phyloP scores from a whole-genome alignment of 2,888 invertebrate species.

The Protophormia terraenovae region DNA sequence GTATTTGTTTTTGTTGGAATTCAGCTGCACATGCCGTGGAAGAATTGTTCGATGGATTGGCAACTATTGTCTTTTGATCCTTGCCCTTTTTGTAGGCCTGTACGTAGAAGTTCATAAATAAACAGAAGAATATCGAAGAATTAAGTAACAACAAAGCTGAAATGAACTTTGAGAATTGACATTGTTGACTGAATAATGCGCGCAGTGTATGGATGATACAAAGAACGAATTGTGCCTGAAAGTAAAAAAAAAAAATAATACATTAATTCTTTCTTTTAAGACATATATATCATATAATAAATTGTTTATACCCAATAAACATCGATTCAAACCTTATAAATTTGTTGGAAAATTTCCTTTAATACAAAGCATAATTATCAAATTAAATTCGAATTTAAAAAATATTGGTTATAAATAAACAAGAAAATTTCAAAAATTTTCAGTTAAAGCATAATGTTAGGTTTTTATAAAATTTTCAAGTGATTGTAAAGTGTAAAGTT shows the following conservation, averaged over 20 bases:
- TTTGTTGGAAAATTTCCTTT: too few relatives aligned
- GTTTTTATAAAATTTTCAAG: too few relatives aligned
- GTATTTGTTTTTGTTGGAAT: constrained; percentile 49
- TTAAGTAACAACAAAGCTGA: constrained; percentile 89
- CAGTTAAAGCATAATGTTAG: too few relatives aligned
- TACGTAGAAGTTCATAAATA: constrained; percentile 95
- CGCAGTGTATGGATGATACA: constrained; percentile 80
- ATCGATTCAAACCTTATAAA: too few relatives aligned
- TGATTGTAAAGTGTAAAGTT: too few relatives aligned
- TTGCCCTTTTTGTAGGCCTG: constrained; percentile 86
- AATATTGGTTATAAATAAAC: too few relatives aligned
- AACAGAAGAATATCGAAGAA: constrained; percentile 92
- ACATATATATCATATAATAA: too few relatives aligned
- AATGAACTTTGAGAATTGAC: constrained; percentile 83
- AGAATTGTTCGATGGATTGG: not conserved
- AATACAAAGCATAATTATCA: too few relatives aligned
- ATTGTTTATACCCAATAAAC: too few relatives aligned
- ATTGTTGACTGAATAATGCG: constrained; percentile 79
- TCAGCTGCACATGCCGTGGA: constrained; percentile 23
- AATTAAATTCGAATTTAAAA: too few relatives aligned
- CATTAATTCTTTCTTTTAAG: too few relatives aligned
- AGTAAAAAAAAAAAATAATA: constrained; percentile 45
- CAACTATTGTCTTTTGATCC: constrained; percentile 53
- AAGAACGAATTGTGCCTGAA: constrained; percentile 81
- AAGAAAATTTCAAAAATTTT: too few relatives aligned